Evolutionary conservation across 2,113 vertebrate genomes (phyloP).

Genomic region (Labeo catla): DNA sequence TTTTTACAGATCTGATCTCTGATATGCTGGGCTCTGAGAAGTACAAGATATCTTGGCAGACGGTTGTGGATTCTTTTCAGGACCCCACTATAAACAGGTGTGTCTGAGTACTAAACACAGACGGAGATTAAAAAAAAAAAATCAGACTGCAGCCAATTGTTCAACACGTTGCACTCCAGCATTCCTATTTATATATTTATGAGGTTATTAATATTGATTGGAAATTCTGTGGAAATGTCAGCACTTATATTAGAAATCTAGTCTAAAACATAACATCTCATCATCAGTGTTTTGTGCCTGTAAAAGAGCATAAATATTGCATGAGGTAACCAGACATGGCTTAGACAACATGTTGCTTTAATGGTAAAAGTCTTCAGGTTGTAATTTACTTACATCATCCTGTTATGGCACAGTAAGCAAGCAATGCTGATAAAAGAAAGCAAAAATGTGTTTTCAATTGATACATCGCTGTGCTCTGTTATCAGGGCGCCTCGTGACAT

Average conservation of each 20-base stretch:
- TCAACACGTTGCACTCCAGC: not conserved
- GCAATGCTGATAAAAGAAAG: not conserved
- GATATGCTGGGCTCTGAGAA: conserved; percentile 85
- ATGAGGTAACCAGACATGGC: not conserved
- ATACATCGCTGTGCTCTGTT: not conserved
- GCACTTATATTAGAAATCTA: not conserved
- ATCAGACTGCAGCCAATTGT: not conserved
- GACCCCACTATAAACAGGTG: conserved; percentile 92
- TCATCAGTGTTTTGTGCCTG: not conserved
- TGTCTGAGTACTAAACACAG: conserved; percentile 13
- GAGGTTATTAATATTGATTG: not conserved
- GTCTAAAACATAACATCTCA: not conserved
- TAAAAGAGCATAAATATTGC: not conserved
- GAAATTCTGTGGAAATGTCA: not conserved
- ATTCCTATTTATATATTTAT: not conserved
- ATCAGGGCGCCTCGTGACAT: not conserved
- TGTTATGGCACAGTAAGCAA: conserved; percentile 6
- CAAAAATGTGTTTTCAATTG: conserved; percentile 16
- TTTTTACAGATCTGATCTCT: conserved; percentile 80
- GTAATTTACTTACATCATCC: not conserved
- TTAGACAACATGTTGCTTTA: conserved; percentile 8
- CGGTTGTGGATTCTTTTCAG: conserved; percentile 85
- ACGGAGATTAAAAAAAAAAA: not conserved
- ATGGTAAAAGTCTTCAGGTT: not conserved
- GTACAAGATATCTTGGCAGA: conserved; percentile 85